These are phyloP conservation scores for Orientallactaga bullata DNA, from an alignment of 2,113 vertebrate species.

Conservation along the genomic window DNA sequence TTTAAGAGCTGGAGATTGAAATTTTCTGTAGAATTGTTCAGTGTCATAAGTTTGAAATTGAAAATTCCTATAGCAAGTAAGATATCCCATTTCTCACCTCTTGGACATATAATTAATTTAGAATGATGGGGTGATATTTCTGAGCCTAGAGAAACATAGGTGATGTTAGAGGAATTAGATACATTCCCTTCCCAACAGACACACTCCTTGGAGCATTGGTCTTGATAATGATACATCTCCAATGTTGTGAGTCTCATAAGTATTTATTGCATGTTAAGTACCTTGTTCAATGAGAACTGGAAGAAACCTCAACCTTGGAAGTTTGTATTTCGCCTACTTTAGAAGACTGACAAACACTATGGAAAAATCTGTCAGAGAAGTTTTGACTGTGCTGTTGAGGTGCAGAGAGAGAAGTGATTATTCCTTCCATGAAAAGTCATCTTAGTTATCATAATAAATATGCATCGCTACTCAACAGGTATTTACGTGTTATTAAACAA, in stretches of 20 bases:
- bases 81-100: rapidly evolving
- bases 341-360: background rate
- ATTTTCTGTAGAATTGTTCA: background rate
- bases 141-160: background rate
- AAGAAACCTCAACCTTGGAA: background rate
- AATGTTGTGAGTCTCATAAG: background rate
- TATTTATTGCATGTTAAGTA: background rate
- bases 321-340: background rate
- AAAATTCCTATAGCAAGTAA: background rate
- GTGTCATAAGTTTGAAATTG: background rate
- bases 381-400: background rate
- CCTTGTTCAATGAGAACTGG: background rate
- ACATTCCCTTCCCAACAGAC: background rate
- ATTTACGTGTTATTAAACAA: background rate
- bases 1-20: background rate
- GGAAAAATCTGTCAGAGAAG: background rate
- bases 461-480: background rate
- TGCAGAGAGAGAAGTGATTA: background rate
- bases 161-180: rapidly evolving
- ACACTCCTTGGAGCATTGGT: background rate
- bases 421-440: background rate
- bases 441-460: background rate
- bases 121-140: background rate
- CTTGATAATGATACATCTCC: background rate
- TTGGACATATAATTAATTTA: background rate